A percentile compares a stretch with the other conserved stretches of the same genome.
These are phyloP conservation scores for Drosophila lacicola DNA, from an alignment of 2,888 invertebrate species.

Conservation along the genomic window DNA sequence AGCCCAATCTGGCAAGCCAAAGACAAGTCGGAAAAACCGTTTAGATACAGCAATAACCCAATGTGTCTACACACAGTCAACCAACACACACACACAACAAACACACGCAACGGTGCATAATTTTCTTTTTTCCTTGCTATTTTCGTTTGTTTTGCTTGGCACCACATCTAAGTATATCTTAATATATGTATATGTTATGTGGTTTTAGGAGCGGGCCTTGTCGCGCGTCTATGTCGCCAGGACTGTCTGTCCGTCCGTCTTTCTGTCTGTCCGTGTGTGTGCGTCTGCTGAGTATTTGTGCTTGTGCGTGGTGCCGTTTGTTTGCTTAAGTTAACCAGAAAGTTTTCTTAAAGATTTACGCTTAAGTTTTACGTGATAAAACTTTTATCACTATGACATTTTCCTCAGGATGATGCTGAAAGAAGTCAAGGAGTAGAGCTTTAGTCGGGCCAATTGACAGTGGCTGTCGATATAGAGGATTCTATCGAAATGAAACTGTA, in stretches of 20 bases:
- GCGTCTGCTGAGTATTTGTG: conserved; percentile 40
- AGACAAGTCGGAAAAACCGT: conserved; percentile 51
- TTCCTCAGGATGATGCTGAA: conserved; percentile 40
- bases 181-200: conserved; percentile 49
- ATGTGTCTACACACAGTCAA: conserved; percentile 57
- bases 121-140: conserved; percentile 40
- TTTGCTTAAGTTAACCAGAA: conserved; percentile 78
- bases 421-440: conserved; percentile 45
- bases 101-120: conserved; percentile 67
- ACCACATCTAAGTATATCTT: conserved; percentile 40
- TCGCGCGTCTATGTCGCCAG: conserved; percentile 59
- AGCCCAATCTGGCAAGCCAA: conserved; percentile 13
- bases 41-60: conserved; percentile 77
- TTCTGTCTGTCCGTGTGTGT: conserved; percentile 28
- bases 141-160: conserved; percentile 41
- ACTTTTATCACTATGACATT: conserved; percentile 79
- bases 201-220: conserved; percentile 34
- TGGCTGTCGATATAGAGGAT: conserved; percentile 28
- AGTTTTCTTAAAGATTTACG: conserved; percentile 82
- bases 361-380: conserved; percentile 80
- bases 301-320: conserved; percentile 51
- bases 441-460: conserved; percentile 26
- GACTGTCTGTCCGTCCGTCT: conserved; percentile 25
- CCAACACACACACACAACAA: conserved; percentile 16
- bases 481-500: conserved; percentile 1